Conservation (phyloP, 2,113 vertebrate genomes). For the Tragelaphus strepsiceros region DNA sequence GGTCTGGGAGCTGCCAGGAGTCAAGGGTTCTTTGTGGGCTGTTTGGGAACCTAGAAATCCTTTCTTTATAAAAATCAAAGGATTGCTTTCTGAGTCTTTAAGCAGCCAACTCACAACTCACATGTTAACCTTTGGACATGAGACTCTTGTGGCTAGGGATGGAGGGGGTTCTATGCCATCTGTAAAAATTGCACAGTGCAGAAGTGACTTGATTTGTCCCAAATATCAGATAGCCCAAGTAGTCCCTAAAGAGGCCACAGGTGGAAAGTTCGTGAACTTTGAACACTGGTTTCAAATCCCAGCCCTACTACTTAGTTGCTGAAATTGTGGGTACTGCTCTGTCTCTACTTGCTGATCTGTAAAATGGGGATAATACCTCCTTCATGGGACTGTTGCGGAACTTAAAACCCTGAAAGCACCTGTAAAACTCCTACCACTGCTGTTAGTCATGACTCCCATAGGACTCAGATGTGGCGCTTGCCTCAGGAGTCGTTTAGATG, state of each 20-base stretch:
- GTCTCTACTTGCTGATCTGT: not conserved
- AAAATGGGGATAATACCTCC: not conserved
- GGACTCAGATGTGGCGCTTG: rapidly evolving
- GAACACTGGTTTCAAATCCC: not conserved
- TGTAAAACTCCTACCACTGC: not conserved
- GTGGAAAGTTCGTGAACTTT: not conserved
- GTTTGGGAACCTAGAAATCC: not conserved
- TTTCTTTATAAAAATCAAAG: not conserved
- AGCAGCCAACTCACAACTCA: not conserved
- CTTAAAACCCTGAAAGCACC: not conserved
- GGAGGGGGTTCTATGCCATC: not conserved
- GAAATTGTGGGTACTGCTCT: not conserved
- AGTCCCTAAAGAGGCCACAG: not conserved
- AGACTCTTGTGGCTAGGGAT: not conserved
- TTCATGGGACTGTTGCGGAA: not conserved
- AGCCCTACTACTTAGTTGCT: not conserved
- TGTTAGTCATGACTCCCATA: not conserved
- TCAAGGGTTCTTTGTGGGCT: not conserved
- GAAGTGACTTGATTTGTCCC: not conserved
- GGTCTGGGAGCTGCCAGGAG: not conserved
- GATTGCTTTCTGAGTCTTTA: not conserved
- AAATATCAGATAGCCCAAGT: not conserved
- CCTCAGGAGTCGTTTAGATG: not conserved
- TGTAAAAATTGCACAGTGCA: not conserved
- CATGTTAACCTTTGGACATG: not conserved